These are phyloP conservation scores for Drosophila subpulchrella DNA, from an alignment of 1,140 invertebrate species.

Conservation along the genomic window DNA sequence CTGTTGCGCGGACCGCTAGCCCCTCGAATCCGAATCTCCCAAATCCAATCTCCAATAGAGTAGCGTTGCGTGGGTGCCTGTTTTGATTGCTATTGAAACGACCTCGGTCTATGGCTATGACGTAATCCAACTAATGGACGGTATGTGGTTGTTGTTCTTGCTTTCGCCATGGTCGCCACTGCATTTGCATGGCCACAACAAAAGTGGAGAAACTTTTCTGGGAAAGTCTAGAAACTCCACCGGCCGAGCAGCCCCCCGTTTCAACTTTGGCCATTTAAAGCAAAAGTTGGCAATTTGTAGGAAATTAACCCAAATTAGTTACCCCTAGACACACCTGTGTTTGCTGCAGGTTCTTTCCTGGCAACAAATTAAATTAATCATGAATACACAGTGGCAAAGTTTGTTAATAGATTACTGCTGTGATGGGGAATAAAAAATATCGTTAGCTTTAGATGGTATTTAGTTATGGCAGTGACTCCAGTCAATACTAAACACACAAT, in stretches of 20 bases:
- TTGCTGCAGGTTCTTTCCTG: constrained; percentile 27
- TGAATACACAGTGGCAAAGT: neutral
- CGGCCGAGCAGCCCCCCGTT: neutral
- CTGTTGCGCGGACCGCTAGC: constrained; percentile 71
- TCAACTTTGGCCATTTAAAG: constrained; percentile 21
- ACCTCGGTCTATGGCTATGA: constrained; percentile 53
- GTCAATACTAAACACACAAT: neutral
- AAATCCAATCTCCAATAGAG: constrained; percentile 34
- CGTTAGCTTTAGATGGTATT: neutral
- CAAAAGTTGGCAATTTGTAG: constrained; percentile 17
- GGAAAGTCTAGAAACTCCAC: neutral
- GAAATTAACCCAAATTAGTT: constrained; percentile 41
- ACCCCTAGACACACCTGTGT: constrained; percentile 9
- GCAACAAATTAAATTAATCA: neutral
- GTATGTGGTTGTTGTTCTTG: constrained; percentile 3
- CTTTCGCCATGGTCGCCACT: constrained; percentile 30
- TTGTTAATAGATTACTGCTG: neutral
- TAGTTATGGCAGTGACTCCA: neutral
- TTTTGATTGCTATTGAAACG: constrained; percentile 34
- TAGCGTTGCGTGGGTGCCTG: constrained; percentile 62
- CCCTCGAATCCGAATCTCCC: neutral
- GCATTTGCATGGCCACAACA: constrained; percentile 51
- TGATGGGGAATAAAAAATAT: too few relatives aligned
- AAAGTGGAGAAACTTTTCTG: constrained; percentile 5
- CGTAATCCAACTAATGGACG: constrained; percentile 45